phyloP scores from a whole-genome alignment of 2,113 vertebrate species.

The Megaceryle torquata region DNA sequence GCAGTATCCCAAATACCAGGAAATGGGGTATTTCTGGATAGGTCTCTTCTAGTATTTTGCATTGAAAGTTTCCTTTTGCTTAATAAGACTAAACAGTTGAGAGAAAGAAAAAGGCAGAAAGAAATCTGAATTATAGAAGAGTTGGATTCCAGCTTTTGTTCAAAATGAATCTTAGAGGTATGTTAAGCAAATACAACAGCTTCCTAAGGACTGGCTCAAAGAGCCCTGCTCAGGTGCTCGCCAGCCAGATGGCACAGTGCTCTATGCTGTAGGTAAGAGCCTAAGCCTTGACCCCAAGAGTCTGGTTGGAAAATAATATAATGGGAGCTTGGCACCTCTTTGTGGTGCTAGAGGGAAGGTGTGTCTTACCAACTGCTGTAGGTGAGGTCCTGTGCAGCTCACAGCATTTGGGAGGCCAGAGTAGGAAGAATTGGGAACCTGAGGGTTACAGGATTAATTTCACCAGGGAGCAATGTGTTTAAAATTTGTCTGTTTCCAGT shows the following conservation, averaged over 20 bases:
- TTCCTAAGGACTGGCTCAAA: neutral
- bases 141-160: neutral
- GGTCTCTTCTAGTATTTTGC: neutral
- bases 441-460: neutral
- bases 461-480: neutral
- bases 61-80: neutral
- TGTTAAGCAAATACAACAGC: neutral
- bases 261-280: neutral
- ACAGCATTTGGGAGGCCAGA: neutral
- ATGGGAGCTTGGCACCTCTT: neutral
- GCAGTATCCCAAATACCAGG: neutral
- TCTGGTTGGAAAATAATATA: neutral
- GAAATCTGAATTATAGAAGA: neutral
- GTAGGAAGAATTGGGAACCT: neutral
- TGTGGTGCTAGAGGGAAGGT: neutral
- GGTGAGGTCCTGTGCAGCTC: rapidly evolving
- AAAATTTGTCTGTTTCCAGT: neutral
- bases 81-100: neutral
- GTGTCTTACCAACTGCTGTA: neutral
- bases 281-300: neutral
- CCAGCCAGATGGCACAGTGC: neutral
- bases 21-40: neutral
- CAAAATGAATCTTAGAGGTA: neutral
- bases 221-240: neutral
- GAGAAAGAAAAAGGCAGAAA: neutral